Base-by-base conservation (phyloP, 2,888 invertebrate genomes). In the Hipparchia semele region DNA sequence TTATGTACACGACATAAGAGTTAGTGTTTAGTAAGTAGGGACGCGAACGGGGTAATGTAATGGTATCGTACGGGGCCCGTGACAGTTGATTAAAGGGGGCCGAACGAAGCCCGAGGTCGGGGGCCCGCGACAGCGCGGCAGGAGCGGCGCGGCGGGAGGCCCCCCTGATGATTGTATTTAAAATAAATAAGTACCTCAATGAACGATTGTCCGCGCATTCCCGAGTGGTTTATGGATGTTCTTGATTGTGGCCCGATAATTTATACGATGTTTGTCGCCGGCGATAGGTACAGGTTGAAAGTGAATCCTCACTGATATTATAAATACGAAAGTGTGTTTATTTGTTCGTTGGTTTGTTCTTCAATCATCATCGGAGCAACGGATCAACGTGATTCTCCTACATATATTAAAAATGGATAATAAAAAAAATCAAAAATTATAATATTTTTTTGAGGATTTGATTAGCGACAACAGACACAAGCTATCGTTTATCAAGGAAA, bases 181-280 rank as follows among this genome's bases (percentile, higher is more conserved):
- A 93, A 92, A 94, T 93, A 94, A 93, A 93, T 94, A 94, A 93
- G 93, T 93, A 89, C 93, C 90, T 91, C 92, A 92, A 91, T 93
- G 93, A 92, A 92, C 92, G 93, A 93, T 92, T 94, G 93, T 94
- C 88, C 89, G 89, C 87, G 86, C 86, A 84, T 85, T 82, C 86
- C 81, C 86, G 80, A 82, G 85, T 89, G 89, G 83, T 87, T 90
- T 90, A 90, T 87, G 88, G 84, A 80, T 79, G 81, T 79, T 73
- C 81, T 80, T 81, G 85, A 82, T 85, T 84, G 84, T 84, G 83
- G 80, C 79, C 79, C 80, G 84, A 86, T 87, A 86, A 89, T 89
- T 87, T 89, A 86, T 81, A 83, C 80, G 78, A 78, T 78, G 74
- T 74, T 77, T 79, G 77, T 79, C 76, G 76, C 74, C 65, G 68